phyloP scores from a whole-genome alignment of 2,797 vertebrate genomes.

The Stomatorhinus walkeri region DNA sequence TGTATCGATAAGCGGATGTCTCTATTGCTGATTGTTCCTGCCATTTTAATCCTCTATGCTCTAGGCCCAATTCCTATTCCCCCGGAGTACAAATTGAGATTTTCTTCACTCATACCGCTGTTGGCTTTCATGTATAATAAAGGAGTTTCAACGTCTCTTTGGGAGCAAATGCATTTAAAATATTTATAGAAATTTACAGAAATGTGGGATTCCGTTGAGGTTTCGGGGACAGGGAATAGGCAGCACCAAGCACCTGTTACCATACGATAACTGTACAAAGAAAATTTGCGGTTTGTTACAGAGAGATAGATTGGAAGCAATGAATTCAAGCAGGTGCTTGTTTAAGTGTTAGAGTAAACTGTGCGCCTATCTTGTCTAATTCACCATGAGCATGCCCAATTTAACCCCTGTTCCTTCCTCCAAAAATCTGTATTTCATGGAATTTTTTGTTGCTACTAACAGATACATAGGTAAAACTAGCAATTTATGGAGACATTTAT shows the following conservation, averaged over 20 bases:
- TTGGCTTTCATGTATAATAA: background rate
- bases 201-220: background rate
- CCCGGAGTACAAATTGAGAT: background rate
- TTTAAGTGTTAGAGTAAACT: background rate
- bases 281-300: background rate
- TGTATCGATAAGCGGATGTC: background rate
- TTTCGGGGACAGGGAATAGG: background rate
- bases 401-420: background rate
- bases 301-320: background rate
- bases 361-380: background rate
- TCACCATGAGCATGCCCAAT: background rate
- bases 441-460: background rate
- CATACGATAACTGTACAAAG: background rate
- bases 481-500: background rate
- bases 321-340: background rate
- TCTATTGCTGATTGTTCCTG: background rate
- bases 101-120: background rate
- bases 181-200: slow-evolving; percentile 7
- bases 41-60: background rate
- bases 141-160: background rate
- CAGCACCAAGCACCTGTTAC: background rate
- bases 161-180: background rate
- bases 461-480: background rate
- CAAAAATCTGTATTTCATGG: background rate
- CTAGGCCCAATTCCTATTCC: background rate